Evolutionary conservation across 2,888 invertebrate species (phyloP), one percentile per base, ranked within the genome.

Genomic region (Amaurobius ferox): DNA sequence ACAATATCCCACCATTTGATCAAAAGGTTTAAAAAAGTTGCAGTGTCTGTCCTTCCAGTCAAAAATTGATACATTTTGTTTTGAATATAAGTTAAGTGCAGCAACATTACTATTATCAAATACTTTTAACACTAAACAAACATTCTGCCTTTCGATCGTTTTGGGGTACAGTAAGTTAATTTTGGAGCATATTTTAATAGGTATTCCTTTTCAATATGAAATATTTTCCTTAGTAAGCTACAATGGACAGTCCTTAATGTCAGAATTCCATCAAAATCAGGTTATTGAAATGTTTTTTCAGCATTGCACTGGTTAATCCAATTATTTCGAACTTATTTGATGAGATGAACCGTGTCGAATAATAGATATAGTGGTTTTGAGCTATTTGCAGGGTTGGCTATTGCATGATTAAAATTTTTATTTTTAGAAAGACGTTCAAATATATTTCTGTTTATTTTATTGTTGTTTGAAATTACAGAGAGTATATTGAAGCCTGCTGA

Each of bases 401-500:
- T 73, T 1, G 19, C 19, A 30, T 16, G 16, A 61, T 62, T 73
- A 0, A 73, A 6, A 73, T 23, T 23, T 30, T 32, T 30, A 29
- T 16, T 23, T 44, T 61, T 48, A 28, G n/a, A n/a, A n/a, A n/a
- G n/a, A n/a, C n/a, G n/a, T n/a, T n/a, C n/a, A n/a, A n/a, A n/a
- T n/a, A n/a, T 73, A 19, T 73, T 73, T 32, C 61, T 6, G 19
- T 73, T 73, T 0, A 73, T 3, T n/a, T 39, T 48, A 40, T 44
- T 70, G 28, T 70, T 70, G 28, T 70, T 44, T 23, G 70, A 19
- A 0, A 23, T 40, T 19, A 44, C 26, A 16, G 16, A n/a, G 11
- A 70, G 16, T 16, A 44, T 44, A 1, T 13, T 70, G 23, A 40
- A 70, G 28, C 70, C 70, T n/a, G 40, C 13, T 26, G 9, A 7